Base-by-base conservation (phyloP, 2,113 vertebrate species). In the Typhlomys cinereus region DNA sequence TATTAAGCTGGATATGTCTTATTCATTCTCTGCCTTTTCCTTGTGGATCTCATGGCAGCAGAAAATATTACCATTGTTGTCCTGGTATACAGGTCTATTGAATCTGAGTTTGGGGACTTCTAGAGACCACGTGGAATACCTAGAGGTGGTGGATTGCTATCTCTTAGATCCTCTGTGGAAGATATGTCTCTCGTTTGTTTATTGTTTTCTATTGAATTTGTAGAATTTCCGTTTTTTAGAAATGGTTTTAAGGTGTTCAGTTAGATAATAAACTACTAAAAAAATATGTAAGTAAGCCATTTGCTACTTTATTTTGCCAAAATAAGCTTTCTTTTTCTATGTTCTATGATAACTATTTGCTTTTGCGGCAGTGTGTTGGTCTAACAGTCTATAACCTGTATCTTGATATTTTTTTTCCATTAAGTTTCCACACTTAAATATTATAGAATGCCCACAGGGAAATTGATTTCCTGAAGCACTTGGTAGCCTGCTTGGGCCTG, bases 361-460 rank as follows among this genome's bases (percentile, higher is more conserved):
- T 39, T 95, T 93, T 95, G 50, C 57, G 70, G 44, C 48, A 44
- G 1, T 78, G 39, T 70, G 4, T 69, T 67, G 88, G 52, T 71
- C 69, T 62, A 83, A 67, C 7, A 85, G 44, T 86, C 34, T 84
- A 4, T 91, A 84, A 89, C 89, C 67, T 57, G 9, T 66, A 74
- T 66, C 64, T 83, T 94, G 75, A 1, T 95, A 67, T 86, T 48
- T 86, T 91, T 83, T 81, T 48, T 94, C 41, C 41, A 71, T 92
- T 92, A 90, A 64, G 27, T 81, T 96, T 95, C 67, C 21, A 92
- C 64, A 71, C 27, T 92, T 74, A 61, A 74, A 64, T 85, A 78
- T 93, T 91, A 81, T 34, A 46, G 41, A 94, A 71, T 59, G 46
- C 31, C 31, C 44, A 12, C 4, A 81, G 50, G 71, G 44, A 93